A percentile compares a stretch with the other conserved stretches of the same genome.
These are phyloP conservation scores for Nanorana parkeri DNA, from an alignment of 2,113 vertebrate genomes.

Conservation along the genomic window DNA sequence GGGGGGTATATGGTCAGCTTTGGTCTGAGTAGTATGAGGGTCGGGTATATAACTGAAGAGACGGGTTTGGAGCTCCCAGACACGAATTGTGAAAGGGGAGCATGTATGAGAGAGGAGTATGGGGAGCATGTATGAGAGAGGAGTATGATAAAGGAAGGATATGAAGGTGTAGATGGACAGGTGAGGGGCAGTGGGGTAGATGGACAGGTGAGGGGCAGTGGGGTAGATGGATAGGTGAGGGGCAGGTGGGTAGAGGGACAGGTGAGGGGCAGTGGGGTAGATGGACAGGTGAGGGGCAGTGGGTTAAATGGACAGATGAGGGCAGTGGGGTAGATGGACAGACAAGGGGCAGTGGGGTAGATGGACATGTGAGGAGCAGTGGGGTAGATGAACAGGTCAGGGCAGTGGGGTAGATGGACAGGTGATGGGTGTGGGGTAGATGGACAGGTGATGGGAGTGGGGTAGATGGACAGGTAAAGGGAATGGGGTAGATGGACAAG, in stretches of 20 bases:
- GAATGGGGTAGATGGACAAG: background rate
- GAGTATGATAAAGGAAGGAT: too few species aligned
- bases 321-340: background rate
- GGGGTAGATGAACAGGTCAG: background rate
- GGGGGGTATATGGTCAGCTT: too few species aligned
- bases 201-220: background rate
- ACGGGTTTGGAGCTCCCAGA: too few species aligned
- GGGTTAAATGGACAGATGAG: background rate
- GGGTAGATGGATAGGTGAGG: too few species aligned
- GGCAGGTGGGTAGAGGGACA: too few species aligned
- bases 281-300: background rate
- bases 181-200: background rate
- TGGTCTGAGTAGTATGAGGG: background rate
- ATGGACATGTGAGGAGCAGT: background rate
- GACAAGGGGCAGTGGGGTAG: background rate
- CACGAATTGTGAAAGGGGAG: too few species aligned
- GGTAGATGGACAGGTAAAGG: background rate
- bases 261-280: background rate
- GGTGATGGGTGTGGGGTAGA: too few species aligned
- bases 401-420: background rate
- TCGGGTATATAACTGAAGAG: background rate
- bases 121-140: too few species aligned
- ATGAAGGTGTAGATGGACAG: too few species aligned
- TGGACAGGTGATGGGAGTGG: background rate
- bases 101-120: too few species aligned